Conservation (phyloP, 2,113 vertebrate species). For the Calidris pygmaea region DNA sequence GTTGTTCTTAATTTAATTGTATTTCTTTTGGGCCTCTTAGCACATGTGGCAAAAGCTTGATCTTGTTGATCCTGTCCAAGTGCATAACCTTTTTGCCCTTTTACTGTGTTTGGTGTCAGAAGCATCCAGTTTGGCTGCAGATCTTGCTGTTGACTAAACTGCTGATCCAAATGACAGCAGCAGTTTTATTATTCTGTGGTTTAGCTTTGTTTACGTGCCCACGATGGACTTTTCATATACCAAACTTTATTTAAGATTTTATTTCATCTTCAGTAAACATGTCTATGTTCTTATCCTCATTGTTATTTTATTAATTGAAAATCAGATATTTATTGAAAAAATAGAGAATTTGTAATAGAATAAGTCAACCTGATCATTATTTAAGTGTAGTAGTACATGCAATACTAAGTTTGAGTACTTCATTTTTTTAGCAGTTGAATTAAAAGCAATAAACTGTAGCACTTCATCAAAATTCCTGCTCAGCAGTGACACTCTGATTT, state of each 20-base stretch:
- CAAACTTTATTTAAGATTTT: not conserved
- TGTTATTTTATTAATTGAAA: not conserved
- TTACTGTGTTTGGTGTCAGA: not conserved
- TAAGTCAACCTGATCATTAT: not conserved
- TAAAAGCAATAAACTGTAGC: not conserved
- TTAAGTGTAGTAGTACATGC: not conserved
- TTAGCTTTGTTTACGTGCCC: not conserved
- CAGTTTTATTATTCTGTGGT: not conserved
- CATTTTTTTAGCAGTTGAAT: not conserved
- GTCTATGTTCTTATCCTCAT: not conserved
- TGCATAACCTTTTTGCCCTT: not conserved
- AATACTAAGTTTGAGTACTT: not conserved
- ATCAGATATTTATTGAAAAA: not conserved
- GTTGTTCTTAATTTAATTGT: not conserved
- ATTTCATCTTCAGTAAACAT: not conserved
- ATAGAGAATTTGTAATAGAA: not conserved
- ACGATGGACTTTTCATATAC: not conserved
- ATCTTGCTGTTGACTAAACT: not conserved
- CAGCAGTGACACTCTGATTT: not conserved
- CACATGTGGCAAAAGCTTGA: not conserved
- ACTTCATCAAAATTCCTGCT: slow-evolving; percentile 7
- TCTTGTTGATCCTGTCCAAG: not conserved
- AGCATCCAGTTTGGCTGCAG: not conserved
- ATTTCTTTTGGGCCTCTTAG: not conserved
- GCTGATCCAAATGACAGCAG: not conserved